These are phyloP conservation scores for Poecilia wingei DNA, from an alignment of 2,797 vertebrate genomes.

Conservation along the genomic window DNA sequence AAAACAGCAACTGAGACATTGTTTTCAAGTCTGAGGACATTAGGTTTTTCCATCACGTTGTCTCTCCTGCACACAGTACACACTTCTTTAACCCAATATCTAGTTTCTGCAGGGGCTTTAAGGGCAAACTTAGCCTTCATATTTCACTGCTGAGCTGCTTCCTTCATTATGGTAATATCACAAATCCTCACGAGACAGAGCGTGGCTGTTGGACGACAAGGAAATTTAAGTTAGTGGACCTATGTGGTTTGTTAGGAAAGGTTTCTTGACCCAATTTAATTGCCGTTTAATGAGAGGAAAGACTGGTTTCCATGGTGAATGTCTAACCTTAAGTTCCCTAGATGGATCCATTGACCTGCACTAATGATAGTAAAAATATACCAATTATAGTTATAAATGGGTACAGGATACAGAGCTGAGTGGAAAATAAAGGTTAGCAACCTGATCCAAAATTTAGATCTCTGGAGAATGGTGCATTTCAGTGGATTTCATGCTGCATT, in stretches of 20 bases:
- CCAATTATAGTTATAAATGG: constrained; percentile 55
- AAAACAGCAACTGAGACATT: neutral
- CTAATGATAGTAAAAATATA: constrained; percentile 54
- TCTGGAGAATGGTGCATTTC: neutral
- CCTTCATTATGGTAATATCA: constrained; percentile 14
- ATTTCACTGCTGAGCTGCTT: constrained; percentile 6
- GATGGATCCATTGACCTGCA: constrained; percentile 57
- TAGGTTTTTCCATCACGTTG: constrained; percentile 35
- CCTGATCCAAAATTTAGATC: constrained; percentile 28
- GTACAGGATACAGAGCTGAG: constrained; percentile 7
- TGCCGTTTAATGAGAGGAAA: constrained; percentile 63
- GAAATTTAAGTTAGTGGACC: constrained; percentile 32
- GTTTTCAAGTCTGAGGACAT: constrained; percentile 11
- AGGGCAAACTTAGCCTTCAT: constrained; percentile 9
- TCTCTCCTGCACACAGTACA: neutral
- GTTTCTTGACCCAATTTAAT: constrained; percentile 73
- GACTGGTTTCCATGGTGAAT: constrained; percentile 63
- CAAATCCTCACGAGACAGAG: constrained; percentile 6
- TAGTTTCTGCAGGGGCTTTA: neutral
- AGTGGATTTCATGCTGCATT: constrained; percentile 13
- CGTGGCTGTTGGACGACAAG: neutral
- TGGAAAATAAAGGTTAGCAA: constrained; percentile 32
- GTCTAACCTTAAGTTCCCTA: constrained; percentile 40
- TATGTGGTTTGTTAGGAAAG: constrained; percentile 39
- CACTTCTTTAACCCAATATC: neutral